Conservation (phyloP, 2,113 vertebrate genomes). For the Pteropus alecto region DNA sequence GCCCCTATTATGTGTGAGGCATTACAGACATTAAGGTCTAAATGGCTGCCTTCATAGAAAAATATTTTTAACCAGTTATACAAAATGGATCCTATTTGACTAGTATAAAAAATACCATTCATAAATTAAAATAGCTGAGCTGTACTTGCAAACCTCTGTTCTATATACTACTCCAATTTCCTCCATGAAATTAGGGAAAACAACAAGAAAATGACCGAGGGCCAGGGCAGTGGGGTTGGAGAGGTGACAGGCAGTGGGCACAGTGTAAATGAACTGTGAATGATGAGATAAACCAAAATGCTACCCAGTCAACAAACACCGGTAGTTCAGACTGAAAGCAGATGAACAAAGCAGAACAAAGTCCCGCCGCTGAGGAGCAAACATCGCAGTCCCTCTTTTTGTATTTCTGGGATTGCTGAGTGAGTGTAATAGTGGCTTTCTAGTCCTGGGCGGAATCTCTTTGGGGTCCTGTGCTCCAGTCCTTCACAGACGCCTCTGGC, state of each 20-base stretch:
- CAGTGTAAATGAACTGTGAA: neutral
- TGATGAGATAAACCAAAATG: neutral
- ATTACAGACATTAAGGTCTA: neutral
- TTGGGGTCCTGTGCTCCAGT: neutral
- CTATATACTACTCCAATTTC: neutral
- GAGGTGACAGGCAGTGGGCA: neutral
- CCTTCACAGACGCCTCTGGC: neutral
- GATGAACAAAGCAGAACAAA: neutral
- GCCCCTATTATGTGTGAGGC: neutral
- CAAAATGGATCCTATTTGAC: neutral
- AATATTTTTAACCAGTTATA: neutral
- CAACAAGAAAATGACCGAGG: neutral
- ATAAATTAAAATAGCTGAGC: neutral
- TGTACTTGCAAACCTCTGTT: neutral
- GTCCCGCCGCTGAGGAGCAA: neutral
- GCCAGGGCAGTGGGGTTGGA: too few species aligned
- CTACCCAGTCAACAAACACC: neutral
- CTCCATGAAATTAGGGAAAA: neutral
- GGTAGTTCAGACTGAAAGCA: neutral
- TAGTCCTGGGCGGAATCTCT: neutral
- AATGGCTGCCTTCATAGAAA: constrained; percentile 12
- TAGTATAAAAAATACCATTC: neutral
- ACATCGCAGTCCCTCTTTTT: neutral
- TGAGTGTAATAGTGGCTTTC: neutral
- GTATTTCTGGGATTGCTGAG: neutral